These are phyloP conservation scores for Halocynthia aurantium DNA, from an alignment of 23 tunicate genomes.

Conservation along the genomic window DNA sequence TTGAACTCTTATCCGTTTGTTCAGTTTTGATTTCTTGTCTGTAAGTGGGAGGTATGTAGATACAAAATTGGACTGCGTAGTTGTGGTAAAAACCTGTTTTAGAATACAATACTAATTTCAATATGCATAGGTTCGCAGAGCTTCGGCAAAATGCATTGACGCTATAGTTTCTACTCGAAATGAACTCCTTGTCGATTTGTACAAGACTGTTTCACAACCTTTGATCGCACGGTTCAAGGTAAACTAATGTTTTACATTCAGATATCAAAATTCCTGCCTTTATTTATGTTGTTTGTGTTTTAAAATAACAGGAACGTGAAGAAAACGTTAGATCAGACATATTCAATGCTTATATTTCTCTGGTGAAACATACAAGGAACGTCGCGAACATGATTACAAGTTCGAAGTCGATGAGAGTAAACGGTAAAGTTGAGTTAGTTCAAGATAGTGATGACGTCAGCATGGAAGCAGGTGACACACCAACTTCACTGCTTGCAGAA, in stretches of 20 bases:
- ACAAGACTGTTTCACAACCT: constrained; percentile 60
- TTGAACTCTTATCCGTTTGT: not conserved
- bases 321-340: constrained; percentile 81
- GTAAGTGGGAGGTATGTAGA: no score
- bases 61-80: no score
- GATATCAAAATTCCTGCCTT: not conserved
- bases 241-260: not conserved
- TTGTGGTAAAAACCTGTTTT: not conserved
- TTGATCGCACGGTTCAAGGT: constrained; percentile 87
- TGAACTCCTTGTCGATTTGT: constrained; percentile 57
- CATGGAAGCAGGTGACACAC: constrained; percentile 82
- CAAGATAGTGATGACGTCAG: constrained; percentile 21
- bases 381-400: constrained; percentile 11
- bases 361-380: constrained; percentile 74
- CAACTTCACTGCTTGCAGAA: constrained; percentile 28
- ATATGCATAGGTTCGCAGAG: constrained; percentile 62
- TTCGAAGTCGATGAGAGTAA: not conserved
- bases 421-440: not conserved
- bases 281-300: not conserved
- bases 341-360: constrained; percentile 71
- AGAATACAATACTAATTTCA: not conserved
- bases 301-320: constrained; percentile 65
- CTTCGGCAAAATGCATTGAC: constrained; percentile 94
- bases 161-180: constrained; percentile 75
- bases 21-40: not conserved